Base-by-base conservation (phyloP, 2,888 invertebrate genomes). In the Dinocampus coccinellae region DNA sequence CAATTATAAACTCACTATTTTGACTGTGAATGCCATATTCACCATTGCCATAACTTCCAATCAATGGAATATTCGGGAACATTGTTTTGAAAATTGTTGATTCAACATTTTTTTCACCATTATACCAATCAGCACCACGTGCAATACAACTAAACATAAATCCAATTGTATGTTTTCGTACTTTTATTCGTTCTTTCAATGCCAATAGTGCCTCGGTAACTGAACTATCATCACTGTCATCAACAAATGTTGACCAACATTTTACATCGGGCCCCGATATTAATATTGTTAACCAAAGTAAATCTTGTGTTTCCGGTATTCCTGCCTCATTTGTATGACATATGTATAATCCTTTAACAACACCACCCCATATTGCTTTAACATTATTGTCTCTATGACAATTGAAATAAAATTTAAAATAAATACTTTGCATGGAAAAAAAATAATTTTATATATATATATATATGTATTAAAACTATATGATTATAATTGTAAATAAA, bases 111-210 rank as follows among this genome's bases (percentile, higher is more conserved):
- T 74, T 67, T 9, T 80, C 79, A 16, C 24, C 55, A 0, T 39
- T 0, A 4, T 77, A 79, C 75, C 78, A 77, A n/a, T 47, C n/a
- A 16, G 69, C 24, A 0, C 83, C 82, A 3, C 87, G 81, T 29
- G 79, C 85, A 20, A 73, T 77, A 66, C 87, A 87, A 0, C 83
- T 81, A 61, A 85, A 85, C 84, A 87, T 86, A 16, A 85, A 76
- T 57, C 81, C 87, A 22, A 83, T 63, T 3, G 83, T 80, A 70
- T 84, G 77, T 75, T 82, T 86, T 57, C 79, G 80, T 42, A 87
- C 75, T 16, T 79, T 53, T 13, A 86, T 77, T 11, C 75, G 58
- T 3, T 79, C 69, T 58, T 76, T 81, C 4, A 85, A 75, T 20
- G 67, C 65, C n/a, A 65, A 71, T 2, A 87, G 66, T 73, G 77